Conservation (phyloP, 2,113 vertebrate genomes). For the Pelecanus crispus region DNA sequence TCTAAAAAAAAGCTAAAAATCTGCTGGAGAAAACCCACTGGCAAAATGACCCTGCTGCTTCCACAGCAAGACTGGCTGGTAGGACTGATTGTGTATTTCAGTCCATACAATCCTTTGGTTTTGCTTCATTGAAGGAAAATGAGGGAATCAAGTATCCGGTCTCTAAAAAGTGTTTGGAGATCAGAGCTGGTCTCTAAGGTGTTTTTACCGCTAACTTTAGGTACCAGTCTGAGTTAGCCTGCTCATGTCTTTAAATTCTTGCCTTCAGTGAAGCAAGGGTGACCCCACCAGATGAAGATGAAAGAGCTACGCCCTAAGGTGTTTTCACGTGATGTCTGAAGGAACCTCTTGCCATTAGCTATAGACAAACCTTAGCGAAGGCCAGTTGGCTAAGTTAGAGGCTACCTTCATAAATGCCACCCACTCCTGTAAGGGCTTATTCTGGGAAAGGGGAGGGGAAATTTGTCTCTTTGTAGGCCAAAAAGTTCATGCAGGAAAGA, state of each 20-base stretch:
- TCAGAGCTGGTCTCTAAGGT: neutral
- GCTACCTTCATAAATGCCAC: neutral
- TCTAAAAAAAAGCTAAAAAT: neutral
- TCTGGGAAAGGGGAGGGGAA: neutral
- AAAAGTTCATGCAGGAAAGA: neutral
- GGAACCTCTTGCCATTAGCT: neutral
- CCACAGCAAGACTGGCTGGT: neutral
- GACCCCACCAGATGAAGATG: slow-evolving; percentile 38
- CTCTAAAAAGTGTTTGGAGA: neutral
- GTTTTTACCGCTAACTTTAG: neutral
- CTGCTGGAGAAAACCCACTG: neutral
- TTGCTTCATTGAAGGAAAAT: neutral
- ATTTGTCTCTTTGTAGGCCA: neutral
- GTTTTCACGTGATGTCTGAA: neutral
- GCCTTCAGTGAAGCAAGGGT: slow-evolving; percentile 12
- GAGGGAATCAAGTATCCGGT: neutral
- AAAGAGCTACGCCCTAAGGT: neutral
- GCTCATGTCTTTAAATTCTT: neutral
- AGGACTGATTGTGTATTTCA: neutral
- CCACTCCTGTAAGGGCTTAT: neutral
- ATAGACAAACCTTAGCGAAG: neutral
- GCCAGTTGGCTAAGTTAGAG: neutral
- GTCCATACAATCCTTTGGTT: neutral
- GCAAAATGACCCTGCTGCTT: neutral
- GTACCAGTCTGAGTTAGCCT: neutral